Percentiles rank a stretch among this genome's conserved stretches.
Conservation (phyloP, 2,113 vertebrate species). For the Edolisoma coerulescens region DNA sequence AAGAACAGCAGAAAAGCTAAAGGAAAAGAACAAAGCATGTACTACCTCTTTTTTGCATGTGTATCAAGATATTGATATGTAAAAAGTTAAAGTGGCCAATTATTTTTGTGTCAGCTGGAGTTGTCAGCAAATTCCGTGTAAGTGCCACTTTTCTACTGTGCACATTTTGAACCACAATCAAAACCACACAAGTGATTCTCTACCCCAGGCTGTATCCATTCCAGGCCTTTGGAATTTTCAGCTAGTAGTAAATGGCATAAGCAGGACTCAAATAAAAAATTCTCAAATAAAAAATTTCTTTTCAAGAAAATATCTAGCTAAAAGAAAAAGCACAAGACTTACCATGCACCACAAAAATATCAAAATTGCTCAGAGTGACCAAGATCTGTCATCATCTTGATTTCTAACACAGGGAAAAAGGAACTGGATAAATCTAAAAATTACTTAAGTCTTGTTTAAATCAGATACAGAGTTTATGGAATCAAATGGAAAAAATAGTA, state of each 20-base stretch:
- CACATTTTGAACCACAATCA: not conserved
- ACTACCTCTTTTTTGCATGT: not conserved
- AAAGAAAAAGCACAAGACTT: not conserved
- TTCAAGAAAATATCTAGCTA: not conserved
- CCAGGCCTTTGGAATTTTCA: not conserved
- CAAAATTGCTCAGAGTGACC: not conserved
- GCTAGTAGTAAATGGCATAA: not conserved
- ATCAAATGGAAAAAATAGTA: not conserved
- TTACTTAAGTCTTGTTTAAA: not conserved
- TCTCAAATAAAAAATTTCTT: not conserved
- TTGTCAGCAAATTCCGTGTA: not conserved
- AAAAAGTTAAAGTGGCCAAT: not conserved
- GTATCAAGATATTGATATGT: not conserved
- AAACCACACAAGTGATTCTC: not conserved
- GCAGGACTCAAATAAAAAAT: not conserved
- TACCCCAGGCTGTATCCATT: not conserved
- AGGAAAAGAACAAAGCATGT: not conserved
- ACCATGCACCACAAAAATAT: not conserved
- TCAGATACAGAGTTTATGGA: not conserved
- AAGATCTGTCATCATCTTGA: not conserved
- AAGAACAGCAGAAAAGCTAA: not conserved
- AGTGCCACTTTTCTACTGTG: not conserved
- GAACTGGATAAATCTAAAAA: not conserved
- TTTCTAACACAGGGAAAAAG: not conserved
- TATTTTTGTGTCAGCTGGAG: not conserved